A percentile compares a stretch with the other conserved stretches of the same genome.
These are phyloP conservation scores for Catocala nupta DNA, from an alignment of 2,888 invertebrate species.

Conservation along the genomic window DNA sequence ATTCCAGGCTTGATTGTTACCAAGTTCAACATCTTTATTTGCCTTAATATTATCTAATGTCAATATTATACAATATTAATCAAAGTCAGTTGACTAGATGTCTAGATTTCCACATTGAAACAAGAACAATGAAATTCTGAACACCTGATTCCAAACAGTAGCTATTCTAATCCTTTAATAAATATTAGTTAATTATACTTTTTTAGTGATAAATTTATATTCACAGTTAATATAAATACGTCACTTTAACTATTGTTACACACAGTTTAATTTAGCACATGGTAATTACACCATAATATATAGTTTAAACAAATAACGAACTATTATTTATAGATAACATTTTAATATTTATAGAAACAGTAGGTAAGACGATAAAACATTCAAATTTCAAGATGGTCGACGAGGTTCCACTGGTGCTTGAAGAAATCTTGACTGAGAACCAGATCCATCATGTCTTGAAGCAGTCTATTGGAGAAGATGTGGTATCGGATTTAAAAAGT, in stretches of 20 bases:
- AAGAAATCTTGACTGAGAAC: slow-evolving; percentile 58
- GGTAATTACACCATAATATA: too few relatives aligned
- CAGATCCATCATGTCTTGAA: slow-evolving; percentile 58
- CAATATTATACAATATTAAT: slow-evolving; percentile 4
- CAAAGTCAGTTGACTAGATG: background rate
- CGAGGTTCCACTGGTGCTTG: slow-evolving; percentile 34
- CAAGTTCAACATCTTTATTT: too few relatives aligned
- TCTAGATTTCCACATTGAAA: background rate
- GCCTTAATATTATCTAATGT: background rate
- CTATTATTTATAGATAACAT: background rate
- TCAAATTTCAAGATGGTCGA: slow-evolving; percentile 49
- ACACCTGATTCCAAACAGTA: background rate
- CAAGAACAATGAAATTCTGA: background rate
- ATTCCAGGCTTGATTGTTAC: too few relatives aligned
- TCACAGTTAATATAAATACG: too few relatives aligned
- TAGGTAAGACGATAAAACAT: background rate
- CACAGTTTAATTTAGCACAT: too few relatives aligned
- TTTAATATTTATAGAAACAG: background rate
- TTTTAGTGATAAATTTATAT: background rate
- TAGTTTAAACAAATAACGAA: background rate
- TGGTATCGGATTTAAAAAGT: slow-evolving; percentile 45
- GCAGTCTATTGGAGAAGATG: slow-evolving; percentile 37
- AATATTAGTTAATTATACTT: background rate
- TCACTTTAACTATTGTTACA: too few relatives aligned
- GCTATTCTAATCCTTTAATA: background rate